Base-by-base conservation (phyloP, 2,113 vertebrate genomes). In the Phalacrocorax aristotelis region DNA sequence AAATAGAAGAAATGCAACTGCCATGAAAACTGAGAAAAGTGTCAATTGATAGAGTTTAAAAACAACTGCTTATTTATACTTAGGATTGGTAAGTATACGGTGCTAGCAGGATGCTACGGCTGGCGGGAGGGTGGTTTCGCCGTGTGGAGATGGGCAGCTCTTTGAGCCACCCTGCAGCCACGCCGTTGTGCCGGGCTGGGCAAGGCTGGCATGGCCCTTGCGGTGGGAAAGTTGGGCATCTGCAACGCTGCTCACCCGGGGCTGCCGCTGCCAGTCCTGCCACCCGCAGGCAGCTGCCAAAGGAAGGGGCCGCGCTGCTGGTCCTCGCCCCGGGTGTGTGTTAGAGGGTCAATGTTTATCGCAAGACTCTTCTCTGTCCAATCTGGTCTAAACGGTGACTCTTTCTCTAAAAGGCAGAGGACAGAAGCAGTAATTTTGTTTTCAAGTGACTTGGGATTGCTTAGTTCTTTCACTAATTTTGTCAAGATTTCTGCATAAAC, bases 111-210 rank as follows among this genome's bases (percentile, higher is more conserved):
- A 15, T 13, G 42, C 16, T 29, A 0, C 0, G 4, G 49, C 34
- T 22, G 21, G n/a, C 0, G 0, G 25, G 38, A 61, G 36, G 26
- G 30, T 2, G 5, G 42, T 48, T 52, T 75, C 77, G 48, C 42
- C 0, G 0, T 7, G 15, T 18, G 26, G 34, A 27, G n/a, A 36
- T 1, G 25, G 61, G 85, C 29, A 51, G 27, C 42, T 58, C 36
- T 81, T 27, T 12, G 48, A 46, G 54, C 10, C 61, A 6, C 30
- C 54, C 29, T 5, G 32, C 13, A 27, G 40, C 36, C 48, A 23
- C n/a, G 58, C 42, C 8, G 0, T 30, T 4, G 0, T 1, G 3
- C 13, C 1, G 1, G 30, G 55, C 8, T 0, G 1, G 32, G 30
- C 42, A 30, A 44, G 42, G 32, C 36, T 46, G 44, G 32, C 32